Evolutionary conservation across 2,888 invertebrate genomes (phyloP).

Genomic region (Drosophila melanosoma): DNA sequence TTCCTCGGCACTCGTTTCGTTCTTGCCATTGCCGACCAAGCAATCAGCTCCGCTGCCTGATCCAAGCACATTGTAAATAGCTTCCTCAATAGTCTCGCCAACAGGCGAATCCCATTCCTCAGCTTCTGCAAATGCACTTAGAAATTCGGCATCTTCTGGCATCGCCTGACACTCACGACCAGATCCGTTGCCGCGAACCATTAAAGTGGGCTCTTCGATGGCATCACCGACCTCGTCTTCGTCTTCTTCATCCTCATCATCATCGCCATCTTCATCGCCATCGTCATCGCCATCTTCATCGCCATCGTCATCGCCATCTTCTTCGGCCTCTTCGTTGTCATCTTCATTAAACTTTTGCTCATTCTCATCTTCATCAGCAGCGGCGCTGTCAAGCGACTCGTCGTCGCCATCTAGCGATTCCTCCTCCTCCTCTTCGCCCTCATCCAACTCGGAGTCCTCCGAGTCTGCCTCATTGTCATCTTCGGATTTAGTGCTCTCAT

Average conservation of each 20-base stretch:
- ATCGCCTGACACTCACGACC: slow-evolving; percentile 87
- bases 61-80: slow-evolving; percentile 87
- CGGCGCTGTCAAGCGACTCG: slow-evolving; percentile 81
- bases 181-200: slow-evolving; percentile 89
- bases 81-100: slow-evolving; percentile 91
- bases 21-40: slow-evolving; percentile 88
- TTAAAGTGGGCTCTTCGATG: slow-evolving; percentile 90
- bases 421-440: slow-evolving; percentile 67
- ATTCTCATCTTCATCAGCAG: slow-evolving; percentile 81
- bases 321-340: slow-evolving; percentile 62
- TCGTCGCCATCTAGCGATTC: slow-evolving; percentile 74
- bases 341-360: slow-evolving; percentile 60
- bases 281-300: background rate
- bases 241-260: slow-evolving; percentile 72
- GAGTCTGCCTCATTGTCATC: slow-evolving; percentile 75
- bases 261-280: slow-evolving; percentile 54
- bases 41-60: slow-evolving; percentile 91
- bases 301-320: background rate
- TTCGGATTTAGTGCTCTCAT: slow-evolving; percentile 80
- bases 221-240: slow-evolving; percentile 86
- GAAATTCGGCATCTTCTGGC: slow-evolving; percentile 27
- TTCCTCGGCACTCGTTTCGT: slow-evolving; percentile 85
- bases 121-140: slow-evolving; percentile 5
- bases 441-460: slow-evolving; percentile 67
- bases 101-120: slow-evolving; percentile 73